These are phyloP conservation scores for Papilio protenor DNA, from an alignment of 2,888 invertebrate species.

Conservation along the genomic window DNA sequence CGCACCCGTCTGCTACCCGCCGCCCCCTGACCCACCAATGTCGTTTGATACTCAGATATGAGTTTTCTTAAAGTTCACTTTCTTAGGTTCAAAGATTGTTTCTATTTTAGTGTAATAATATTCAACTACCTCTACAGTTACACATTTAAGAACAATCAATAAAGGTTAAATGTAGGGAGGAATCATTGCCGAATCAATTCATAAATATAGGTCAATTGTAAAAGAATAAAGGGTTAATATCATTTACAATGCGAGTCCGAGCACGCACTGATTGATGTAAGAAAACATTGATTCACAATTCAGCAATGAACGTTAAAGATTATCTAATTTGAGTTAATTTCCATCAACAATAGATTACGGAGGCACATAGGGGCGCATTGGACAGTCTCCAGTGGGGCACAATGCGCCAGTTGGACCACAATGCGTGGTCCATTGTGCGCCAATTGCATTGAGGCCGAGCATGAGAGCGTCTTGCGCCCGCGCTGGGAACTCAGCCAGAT, in stretches of 20 bases:
- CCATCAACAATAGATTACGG: constrained; percentile 29
- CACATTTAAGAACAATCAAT: not conserved
- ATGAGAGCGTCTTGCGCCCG: constrained; percentile 47
- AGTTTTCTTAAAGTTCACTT: not conserved
- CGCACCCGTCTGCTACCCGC: not conserved
- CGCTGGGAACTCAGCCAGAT: constrained; percentile 17
- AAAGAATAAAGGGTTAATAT: constrained; percentile 9
- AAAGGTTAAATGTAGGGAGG: not conserved
- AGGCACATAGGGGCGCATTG: constrained; percentile 59
- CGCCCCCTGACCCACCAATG: not conserved
- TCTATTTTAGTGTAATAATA: not conserved
- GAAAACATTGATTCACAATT: constrained; percentile 7
- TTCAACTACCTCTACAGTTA: not conserved
- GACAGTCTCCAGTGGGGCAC: constrained; percentile 49
- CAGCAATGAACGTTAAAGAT: constrained; percentile 20
- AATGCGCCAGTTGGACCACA: constrained; percentile 41
- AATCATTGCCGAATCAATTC: not conserved
- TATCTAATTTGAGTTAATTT: constrained; percentile 42
- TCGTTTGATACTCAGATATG: not conserved
- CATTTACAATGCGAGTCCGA: not conserved
- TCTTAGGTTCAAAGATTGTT: not conserved
- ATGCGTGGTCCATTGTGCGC: constrained; percentile 51
- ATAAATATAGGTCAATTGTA: constrained; percentile 1
- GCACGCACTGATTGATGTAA: not conserved
- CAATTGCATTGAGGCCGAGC: constrained; percentile 52